phyloP scores from a whole-genome alignment of 1,140 invertebrate genomes.

The Zaprionus ghesquierei region DNA sequence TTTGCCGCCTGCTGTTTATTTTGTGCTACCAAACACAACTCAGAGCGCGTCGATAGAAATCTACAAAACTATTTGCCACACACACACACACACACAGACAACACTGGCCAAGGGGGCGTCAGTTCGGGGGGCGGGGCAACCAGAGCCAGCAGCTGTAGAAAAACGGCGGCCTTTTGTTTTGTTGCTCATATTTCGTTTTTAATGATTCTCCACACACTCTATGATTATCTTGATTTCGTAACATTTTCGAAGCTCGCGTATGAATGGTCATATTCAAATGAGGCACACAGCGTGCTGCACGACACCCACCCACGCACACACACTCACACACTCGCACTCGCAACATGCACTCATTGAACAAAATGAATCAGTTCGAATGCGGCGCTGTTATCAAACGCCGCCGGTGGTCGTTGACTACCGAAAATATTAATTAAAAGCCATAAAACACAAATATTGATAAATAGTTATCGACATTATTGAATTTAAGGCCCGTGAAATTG shows the following conservation, averaged over 20 bases:
- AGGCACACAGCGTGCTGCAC: conserved; percentile 8
- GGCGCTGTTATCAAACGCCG: conserved; percentile 35
- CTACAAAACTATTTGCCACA: conserved; percentile 76
- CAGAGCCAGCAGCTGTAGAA: conserved; percentile 44
- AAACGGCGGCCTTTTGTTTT: conserved; percentile 49
- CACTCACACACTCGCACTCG: not conserved
- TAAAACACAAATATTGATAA: conserved; percentile 50
- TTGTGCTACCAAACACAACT: conserved; percentile 59
- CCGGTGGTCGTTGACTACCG: conserved; percentile 43
- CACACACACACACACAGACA: conserved; percentile 46
- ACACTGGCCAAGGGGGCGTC: not conserved
- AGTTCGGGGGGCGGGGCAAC: conserved; percentile 1
- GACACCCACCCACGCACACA: conserved; percentile 14
- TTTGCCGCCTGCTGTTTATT: conserved; percentile 67
- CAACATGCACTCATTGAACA: conserved; percentile 2
- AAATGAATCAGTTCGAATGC: conserved; percentile 32
- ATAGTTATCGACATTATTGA: conserved; percentile 43
- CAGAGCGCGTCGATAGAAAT: conserved; percentile 57
- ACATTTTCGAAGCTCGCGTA: conserved; percentile 37
- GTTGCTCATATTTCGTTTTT: conserved; percentile 73
- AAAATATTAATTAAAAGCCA: conserved; percentile 55
- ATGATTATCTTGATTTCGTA: conserved; percentile 76
- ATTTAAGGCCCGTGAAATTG: conserved; percentile 27
- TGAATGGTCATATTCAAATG: conserved; percentile 49
- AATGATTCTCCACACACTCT: conserved; percentile 66